Evolutionary conservation across 2,888 invertebrate species (phyloP).

Genomic region (Pegoplata infirma): DNA sequence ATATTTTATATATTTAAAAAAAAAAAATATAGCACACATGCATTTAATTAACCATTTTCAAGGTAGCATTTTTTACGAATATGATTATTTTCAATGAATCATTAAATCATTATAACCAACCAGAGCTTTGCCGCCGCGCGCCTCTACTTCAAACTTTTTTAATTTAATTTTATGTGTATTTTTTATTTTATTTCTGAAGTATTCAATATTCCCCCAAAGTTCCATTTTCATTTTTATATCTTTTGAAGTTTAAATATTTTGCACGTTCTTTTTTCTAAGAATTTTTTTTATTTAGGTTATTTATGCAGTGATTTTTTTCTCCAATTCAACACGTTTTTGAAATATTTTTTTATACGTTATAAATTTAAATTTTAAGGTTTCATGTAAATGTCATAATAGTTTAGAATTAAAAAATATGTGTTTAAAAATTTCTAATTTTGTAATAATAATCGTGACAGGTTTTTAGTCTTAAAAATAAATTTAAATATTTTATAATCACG

Average conservation of each 20-base stretch:
- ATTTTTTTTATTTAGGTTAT: neutral
- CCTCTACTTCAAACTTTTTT: neutral
- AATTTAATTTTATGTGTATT: neutral
- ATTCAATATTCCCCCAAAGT: neutral
- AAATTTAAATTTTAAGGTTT: neutral
- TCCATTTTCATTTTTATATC: neutral
- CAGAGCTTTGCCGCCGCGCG: neutral
- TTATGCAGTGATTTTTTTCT: neutral
- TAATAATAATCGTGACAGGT: neutral
- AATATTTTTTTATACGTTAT: neutral
- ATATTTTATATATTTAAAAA: constrained; percentile 9
- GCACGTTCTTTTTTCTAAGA: constrained; percentile 12
- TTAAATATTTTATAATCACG: neutral
- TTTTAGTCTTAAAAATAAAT: neutral
- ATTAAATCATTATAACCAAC: no score
- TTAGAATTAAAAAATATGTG: no score
- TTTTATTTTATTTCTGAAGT: constrained; percentile 15
- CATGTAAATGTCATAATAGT: neutral
- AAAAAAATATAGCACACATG: no score
- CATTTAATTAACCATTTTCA: constrained; percentile 21
- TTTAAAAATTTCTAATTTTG: neutral
- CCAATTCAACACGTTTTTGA: constrained; percentile 9
- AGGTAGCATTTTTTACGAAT: constrained; percentile 16
- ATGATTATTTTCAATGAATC: constrained; percentile 18
- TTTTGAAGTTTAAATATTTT: constrained; percentile 7